Conservation (phyloP, 1,140 invertebrate genomes). For the Heliconius congener region DNA sequence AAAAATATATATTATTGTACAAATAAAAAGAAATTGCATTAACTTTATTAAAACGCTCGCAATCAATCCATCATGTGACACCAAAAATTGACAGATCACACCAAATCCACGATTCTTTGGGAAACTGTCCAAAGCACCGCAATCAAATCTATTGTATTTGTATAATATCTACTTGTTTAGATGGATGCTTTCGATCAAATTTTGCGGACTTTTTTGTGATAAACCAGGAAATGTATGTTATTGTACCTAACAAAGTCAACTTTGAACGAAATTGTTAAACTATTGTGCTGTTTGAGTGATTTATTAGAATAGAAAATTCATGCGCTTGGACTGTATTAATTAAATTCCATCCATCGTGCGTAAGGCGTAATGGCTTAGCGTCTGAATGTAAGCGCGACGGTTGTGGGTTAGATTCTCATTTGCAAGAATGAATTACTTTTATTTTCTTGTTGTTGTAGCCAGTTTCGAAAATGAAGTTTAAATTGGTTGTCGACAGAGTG, state of each 20-base stretch:
- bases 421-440: too few relatives aligned
- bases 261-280: conserved; percentile 5
- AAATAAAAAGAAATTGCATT: background rate
- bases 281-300: background rate
- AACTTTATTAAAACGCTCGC: background rate
- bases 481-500: too few relatives aligned
- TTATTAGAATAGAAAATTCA: background rate
- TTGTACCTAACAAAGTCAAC: background rate
- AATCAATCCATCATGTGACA: conserved; percentile 60
- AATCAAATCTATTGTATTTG: conserved; percentile 69
- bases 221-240: conserved; percentile 42
- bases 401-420: background rate
- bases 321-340: background rate
- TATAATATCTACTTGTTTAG: conserved; percentile 59
- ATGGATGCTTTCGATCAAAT: conserved; percentile 65
- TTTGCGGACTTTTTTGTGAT: conserved; percentile 46
- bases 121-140: conserved; percentile 49
- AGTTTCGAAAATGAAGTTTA: too few relatives aligned
- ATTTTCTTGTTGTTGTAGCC: too few relatives aligned
- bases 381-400: background rate
- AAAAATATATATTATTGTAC: background rate
- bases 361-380: too few relatives aligned
- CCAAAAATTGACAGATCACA: conserved; percentile 61
- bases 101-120: conserved; percentile 56
- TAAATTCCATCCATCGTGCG: background rate